Percentiles rank a stretch among this genome's conserved stretches.
Conservation (phyloP, 2,888 invertebrate species). For the Crematogaster levior region DNA sequence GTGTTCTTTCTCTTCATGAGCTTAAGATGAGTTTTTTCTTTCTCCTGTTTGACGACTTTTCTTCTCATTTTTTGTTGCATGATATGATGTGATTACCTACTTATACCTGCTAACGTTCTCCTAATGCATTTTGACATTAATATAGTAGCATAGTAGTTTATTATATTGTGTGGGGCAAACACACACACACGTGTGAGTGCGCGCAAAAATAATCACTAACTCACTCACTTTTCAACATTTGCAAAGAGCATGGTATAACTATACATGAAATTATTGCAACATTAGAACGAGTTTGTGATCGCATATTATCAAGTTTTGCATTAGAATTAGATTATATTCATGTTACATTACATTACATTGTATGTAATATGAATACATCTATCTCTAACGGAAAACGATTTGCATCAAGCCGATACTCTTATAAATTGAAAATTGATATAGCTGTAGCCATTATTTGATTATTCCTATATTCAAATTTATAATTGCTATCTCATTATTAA, state of each 20-base stretch:
- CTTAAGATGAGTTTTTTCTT: slow-evolving; percentile 24
- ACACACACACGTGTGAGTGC: too few relatives aligned
- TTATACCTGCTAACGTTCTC: neutral
- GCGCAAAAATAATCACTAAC: neutral
- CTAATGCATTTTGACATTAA: slow-evolving; percentile 36
- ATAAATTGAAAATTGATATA: slow-evolving; percentile 34
- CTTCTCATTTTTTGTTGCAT: neutral
- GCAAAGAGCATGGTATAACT: neutral
- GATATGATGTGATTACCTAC: slow-evolving; percentile 16
- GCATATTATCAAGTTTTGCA: neutral
- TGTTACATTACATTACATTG: neutral
- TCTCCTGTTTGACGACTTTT: slow-evolving; percentile 21
- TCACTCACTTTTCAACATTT: neutral
- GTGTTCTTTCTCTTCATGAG: slow-evolving; percentile 21
- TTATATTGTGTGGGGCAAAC: neutral
- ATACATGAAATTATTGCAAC: slow-evolving; percentile 13
- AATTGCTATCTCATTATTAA: neutral
- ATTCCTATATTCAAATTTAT: neutral
- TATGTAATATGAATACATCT: neutral
- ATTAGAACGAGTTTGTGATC: neutral
- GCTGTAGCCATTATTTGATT: neutral
- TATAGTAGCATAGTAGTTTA: neutral
- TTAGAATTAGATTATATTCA: neutral
- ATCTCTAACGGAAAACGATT: slow-evolving; percentile 23
- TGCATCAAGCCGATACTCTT: neutral